Base-by-base conservation (phyloP, 2,113 vertebrate species). In the Acrocephalus kingi region DNA sequence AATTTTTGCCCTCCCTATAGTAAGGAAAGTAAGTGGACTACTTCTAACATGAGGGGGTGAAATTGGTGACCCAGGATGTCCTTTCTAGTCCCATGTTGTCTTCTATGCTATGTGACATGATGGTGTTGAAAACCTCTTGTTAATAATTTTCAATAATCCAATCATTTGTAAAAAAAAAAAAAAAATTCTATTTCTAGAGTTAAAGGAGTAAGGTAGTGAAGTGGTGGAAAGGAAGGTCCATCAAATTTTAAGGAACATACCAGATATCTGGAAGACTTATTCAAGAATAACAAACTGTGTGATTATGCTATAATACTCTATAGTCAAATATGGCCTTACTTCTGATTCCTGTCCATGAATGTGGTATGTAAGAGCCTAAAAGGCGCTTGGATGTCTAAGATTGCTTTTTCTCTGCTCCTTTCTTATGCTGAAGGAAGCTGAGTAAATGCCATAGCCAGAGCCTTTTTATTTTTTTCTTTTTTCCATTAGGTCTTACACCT, bases 91-190 rank as follows among this genome's bases (percentile, higher is more conserved):
- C 11, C 2, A 2, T 24, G 6, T 55, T 56, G 8, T 64, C 18
- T 35, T 20, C 13, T 35, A 9, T 1, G 0, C 56, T 80, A 4
- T 62, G 16, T 52, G 23, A 7, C 3, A 0, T 39, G 55, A 27
- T 55, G 11, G 6, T 31, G 8, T 63, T 68, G 22, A 51, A 78
- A 59, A 1, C 20, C 2, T 11, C 11, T n/a, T 25, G 8, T 84
- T 54, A 68, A 72, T 55, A 1, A 17, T 31, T 74, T 61, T 2
- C 21, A 46, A 17, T 68, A 63, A 79, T 79, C 15, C 9, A 66
- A 20, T 54, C 11, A 6, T 21, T 5, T 52, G 24, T 71, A 63
- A 41, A 30, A 76, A 39, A 3, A 23, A 3, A 23, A 35, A 35
- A 35, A 35, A 35, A 35, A 35, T 35, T 56, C 2, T 71, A 6